phyloP scores from a whole-genome alignment of 1,140 invertebrate species.

The Panonychus citri region DNA sequence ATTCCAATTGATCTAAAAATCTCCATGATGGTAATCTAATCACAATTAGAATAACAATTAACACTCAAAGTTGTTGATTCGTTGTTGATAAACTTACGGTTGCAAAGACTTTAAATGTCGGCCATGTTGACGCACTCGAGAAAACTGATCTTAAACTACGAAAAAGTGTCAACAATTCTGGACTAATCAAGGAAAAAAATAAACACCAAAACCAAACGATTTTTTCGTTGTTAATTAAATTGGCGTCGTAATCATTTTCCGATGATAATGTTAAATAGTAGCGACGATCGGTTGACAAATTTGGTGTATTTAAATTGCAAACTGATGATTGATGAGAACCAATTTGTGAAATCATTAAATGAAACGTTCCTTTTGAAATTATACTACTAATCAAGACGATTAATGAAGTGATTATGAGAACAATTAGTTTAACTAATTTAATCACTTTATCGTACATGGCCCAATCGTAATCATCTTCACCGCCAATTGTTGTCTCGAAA shows the following conservation, averaged over 20 bases:
- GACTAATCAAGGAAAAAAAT: conserved; percentile 58
- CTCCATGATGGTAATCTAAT: conserved; percentile 39
- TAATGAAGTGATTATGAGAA: conserved; percentile 57
- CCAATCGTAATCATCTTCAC: conserved; percentile 42
- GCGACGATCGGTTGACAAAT: background rate
- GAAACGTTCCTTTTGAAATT: conserved; percentile 54
- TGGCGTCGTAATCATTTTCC: no score
- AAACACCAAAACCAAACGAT: conserved; percentile 81
- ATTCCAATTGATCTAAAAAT: conserved; percentile 62
- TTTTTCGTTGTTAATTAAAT: conserved; percentile 38
- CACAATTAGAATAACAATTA: background rate
- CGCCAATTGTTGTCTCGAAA: conserved; percentile 63
- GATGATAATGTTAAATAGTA: conserved; percentile 2
- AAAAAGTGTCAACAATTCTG: conserved; percentile 61
- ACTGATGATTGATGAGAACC: conserved; percentile 42
- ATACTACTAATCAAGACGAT: conserved; percentile 58
- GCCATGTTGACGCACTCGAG: conserved; percentile 36
- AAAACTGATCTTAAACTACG: conserved; percentile 62
- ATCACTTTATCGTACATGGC: conserved; percentile 24
- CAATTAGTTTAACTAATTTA: conserved; percentile 56
- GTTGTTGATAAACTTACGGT: conserved; percentile 7
- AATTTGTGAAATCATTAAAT: conserved; percentile 76
- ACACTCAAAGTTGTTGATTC: background rate
- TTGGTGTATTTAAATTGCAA: conserved; percentile 41
- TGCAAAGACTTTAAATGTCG: conserved; percentile 10